These are phyloP conservation scores for Ageneiosus marmoratus DNA, from an alignment of 2,113 vertebrate species.

Conservation along the genomic window DNA sequence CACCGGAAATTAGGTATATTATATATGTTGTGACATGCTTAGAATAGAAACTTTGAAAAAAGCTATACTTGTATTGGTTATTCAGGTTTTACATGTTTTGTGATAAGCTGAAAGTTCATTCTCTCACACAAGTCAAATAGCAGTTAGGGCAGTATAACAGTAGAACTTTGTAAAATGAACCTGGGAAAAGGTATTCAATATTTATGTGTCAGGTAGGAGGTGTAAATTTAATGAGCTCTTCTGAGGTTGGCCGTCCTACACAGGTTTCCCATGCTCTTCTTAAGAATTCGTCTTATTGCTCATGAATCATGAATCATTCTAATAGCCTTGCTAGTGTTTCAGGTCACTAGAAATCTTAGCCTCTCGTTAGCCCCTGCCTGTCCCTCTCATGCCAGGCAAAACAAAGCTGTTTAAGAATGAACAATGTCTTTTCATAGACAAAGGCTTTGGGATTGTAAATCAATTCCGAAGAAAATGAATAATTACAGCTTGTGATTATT, in stretches of 20 bases:
- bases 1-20: background rate
- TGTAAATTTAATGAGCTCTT: conserved; percentile 24
- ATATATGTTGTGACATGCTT: background rate
- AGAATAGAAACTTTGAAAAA: background rate
- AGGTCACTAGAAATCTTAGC: conserved; percentile 61
- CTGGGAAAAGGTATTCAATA: conserved; percentile 15
- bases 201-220: conserved; percentile 16
- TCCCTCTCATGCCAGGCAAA: conserved; percentile 60
- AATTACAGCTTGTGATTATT: conserved; percentile 53
- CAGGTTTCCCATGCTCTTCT: conserved; percentile 17
- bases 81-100: background rate
- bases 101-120: background rate
- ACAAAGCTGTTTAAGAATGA: conserved; percentile 65
- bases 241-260: conserved; percentile 14
- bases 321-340: conserved; percentile 58
- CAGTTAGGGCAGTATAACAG: background rate
- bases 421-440: conserved; percentile 56
- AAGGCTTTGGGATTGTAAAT: conserved; percentile 55
- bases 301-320: conserved; percentile 54
- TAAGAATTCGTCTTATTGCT: conserved; percentile 47
- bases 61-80: background rate
- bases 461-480: conserved; percentile 52
- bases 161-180: background rate
- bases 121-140: background rate
- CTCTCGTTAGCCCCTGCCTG: conserved; percentile 61